A percentile compares a stretch with the other conserved stretches of the same genome.
Evolutionary conservation across 2,888 invertebrate genomes (phyloP).

Genomic region (Megamerina dolium): DNA sequence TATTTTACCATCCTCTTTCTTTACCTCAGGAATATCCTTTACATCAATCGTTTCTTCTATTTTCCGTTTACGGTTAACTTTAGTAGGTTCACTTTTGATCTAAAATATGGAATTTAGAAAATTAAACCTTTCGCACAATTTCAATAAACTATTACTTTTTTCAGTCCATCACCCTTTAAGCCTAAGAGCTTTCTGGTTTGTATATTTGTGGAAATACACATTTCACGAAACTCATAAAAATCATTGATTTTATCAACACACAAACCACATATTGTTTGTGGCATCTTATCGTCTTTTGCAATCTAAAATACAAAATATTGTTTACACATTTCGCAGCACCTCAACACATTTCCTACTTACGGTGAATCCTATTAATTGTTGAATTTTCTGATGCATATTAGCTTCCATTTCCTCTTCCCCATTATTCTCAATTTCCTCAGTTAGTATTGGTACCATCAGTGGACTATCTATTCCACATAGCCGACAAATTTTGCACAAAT

Average conservation of each 20-base stretch:
- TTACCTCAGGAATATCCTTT: constrained; percentile 15
- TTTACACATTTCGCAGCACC: neutral
- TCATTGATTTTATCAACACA: constrained; percentile 60
- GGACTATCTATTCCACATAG: constrained; percentile 48
- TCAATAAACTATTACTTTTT: constrained; percentile 23
- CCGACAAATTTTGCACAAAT: constrained; percentile 47
- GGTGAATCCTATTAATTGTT: constrained; percentile 35
- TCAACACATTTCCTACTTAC: constrained; percentile 25
- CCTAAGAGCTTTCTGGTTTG: constrained; percentile 50
- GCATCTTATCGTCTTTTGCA: constrained; percentile 55
- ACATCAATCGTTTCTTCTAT: constrained; percentile 7
- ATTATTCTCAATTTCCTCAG: constrained; percentile 20
- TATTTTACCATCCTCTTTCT: constrained; percentile 11
- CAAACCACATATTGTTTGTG: constrained; percentile 56
- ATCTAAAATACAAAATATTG: constrained; percentile 50
- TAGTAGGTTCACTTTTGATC: too few relatives aligned
- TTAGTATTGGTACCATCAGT: constrained; percentile 30
- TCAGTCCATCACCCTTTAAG: constrained; percentile 32
- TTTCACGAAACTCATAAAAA: constrained; percentile 56
- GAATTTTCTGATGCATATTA: constrained; percentile 43
- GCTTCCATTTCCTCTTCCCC: constrained; percentile 23
- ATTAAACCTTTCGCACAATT: neutral
- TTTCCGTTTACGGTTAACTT: too few relatives aligned
- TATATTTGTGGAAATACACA: constrained; percentile 54
- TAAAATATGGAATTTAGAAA: too few relatives aligned